phyloP scores from a whole-genome alignment of 2,113 vertebrate genomes.

The Antennarius striatus region DNA sequence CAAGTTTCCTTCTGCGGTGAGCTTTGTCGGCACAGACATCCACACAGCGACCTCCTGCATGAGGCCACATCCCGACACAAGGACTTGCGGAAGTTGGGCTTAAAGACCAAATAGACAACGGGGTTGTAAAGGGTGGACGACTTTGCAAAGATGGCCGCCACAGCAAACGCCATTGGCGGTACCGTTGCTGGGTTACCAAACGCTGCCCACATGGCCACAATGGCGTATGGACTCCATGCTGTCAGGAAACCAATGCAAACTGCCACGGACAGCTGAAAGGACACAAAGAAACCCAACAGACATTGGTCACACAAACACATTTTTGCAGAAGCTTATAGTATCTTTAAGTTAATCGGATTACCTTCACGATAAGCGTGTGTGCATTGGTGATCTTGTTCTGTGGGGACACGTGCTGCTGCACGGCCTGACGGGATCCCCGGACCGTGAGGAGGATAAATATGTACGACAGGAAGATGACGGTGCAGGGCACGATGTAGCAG shows the following conservation, averaged over 20 bases:
- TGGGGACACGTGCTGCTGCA: slow-evolving; percentile 81
- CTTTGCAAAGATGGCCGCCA: slow-evolving; percentile 83
- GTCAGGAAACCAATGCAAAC: slow-evolving; percentile 86
- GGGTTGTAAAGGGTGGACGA: slow-evolving; percentile 88
- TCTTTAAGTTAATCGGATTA: slow-evolving; percentile 35
- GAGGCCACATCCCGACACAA: slow-evolving; percentile 68
- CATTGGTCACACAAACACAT: background rate
- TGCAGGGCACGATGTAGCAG: slow-evolving; percentile 86
- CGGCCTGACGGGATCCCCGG: slow-evolving; percentile 75
- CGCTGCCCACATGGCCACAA: slow-evolving; percentile 82
- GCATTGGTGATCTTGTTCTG: slow-evolving; percentile 72
- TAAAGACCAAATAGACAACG: slow-evolving; percentile 81
- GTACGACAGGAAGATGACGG: slow-evolving; percentile 84
- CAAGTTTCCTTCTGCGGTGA: slow-evolving; percentile 50
- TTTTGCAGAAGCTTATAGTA: background rate
- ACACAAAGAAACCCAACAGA: slow-evolving; percentile 16
- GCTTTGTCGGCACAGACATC: slow-evolving; percentile 45
- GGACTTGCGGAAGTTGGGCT: slow-evolving; percentile 84
- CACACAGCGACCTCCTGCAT: slow-evolving; percentile 64
- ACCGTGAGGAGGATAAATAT: slow-evolving; percentile 82
- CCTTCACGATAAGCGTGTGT: slow-evolving; percentile 82
- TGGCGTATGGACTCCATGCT: slow-evolving; percentile 86
- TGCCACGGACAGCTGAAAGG: slow-evolving; percentile 79
- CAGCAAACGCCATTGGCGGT: slow-evolving; percentile 81
- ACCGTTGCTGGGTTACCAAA: slow-evolving; percentile 72